phyloP scores from a whole-genome alignment of 2,888 invertebrate genomes.

The Mesoligia furuncula region DNA sequence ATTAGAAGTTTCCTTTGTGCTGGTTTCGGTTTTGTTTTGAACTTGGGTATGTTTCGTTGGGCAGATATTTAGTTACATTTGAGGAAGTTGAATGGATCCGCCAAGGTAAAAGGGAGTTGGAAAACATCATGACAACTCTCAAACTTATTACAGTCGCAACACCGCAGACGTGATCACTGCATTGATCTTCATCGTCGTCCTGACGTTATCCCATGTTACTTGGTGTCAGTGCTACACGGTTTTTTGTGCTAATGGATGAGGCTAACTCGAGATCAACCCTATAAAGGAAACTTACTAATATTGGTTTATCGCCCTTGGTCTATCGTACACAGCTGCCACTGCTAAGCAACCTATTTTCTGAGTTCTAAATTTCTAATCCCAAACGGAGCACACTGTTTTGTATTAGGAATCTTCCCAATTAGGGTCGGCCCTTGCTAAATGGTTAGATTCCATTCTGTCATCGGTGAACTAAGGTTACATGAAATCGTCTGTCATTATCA shows the following conservation, averaged over 20 bases:
- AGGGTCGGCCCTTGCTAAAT: conserved; percentile 32
- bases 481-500: conserved; percentile 43
- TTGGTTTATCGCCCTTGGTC: background rate
- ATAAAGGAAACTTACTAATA: background rate
- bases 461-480: conserved; percentile 22
- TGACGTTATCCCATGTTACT: background rate
- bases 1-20: conserved; percentile 57
- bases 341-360: background rate
- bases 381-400: background rate
- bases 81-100: background rate
- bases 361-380: too few relatives aligned
- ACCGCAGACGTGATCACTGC: background rate
- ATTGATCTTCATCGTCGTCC: background rate
- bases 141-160: background rate
- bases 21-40: conserved; percentile 26
- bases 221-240: background rate
- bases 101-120: background rate
- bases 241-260: background rate
- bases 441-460: conserved; percentile 25
- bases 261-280: background rate
- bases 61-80: conserved; percentile 8
- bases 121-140: background rate
- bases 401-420: background rate
- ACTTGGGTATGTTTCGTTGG: background rate
- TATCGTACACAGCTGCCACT: background rate